Evolutionary conservation across 2,113 vertebrate genomes (phyloP), one percentile per base, ranked within the genome.

Genomic region (Scortum barcoo): DNA sequence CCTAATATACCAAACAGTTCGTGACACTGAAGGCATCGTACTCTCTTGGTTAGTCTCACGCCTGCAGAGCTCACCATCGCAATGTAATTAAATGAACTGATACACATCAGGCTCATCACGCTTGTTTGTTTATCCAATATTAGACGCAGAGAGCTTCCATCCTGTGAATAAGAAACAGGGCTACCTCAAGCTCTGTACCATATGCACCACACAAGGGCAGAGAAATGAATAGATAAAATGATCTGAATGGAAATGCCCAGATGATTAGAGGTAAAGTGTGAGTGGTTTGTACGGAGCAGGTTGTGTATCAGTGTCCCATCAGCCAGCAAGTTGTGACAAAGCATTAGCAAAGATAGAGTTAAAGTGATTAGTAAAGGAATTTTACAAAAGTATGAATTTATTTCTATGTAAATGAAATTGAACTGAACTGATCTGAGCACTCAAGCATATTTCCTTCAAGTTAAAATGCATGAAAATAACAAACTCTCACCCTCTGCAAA

Each of bases 91-190:
- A 91, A 88, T 84, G 46, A 90, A 83, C 17, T 80, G 78, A 93
- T 85, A 91, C 67, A 88, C 81, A 87, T 72, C 54, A 24, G 20
- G 80, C 79, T 74, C 30, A 72, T 86, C 83, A 78, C 66, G 82
- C 85, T 78, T 90, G 90, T 90, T 94, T 94, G 86, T 91, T 90
- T 84, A 89, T 84, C 65, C 53, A 80, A 90, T 89, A 91, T 86
- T 80, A 81, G 77, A 92, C 75, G 72, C 62, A 70, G 54, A 72
- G 71, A 14, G 63, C 70, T 51, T 60, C 72, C 86, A 83, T 86
- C 69, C 60, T 75, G 86, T 84, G 82, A 87, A 92, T 86, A 61
- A 56, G 70, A 88, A 89, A 76, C 68, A 85, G 30, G 26, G 48
- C 84, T 38, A 77, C 68, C 36, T 30, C 7, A 0, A 63, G 28